Percentiles rank a stretch among this genome's conserved stretches.
These are phyloP conservation scores for Andrena camellia DNA, from an alignment of 2,888 invertebrate species.

Conservation along the genomic window DNA sequence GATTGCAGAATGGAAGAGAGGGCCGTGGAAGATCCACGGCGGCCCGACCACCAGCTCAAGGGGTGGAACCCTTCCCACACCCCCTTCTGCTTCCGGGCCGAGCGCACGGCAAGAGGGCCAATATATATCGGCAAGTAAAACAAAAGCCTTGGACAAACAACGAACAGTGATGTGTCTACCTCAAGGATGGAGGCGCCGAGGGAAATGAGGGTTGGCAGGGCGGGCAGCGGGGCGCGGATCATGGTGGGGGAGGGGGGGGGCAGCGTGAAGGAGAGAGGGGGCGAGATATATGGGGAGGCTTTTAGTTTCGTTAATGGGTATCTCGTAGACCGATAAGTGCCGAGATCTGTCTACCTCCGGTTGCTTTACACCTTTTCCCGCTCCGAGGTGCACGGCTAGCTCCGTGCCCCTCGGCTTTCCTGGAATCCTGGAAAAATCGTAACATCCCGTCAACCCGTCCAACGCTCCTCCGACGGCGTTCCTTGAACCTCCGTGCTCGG, in stretches of 20 bases:
- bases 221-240: slow-evolving; percentile 54
- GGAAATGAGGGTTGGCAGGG: slow-evolving; percentile 69
- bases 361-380: slow-evolving; percentile 83
- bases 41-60: slow-evolving; percentile 28
- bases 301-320: slow-evolving; percentile 85
- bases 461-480: not conserved
- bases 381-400: slow-evolving; percentile 51
- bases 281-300: slow-evolving; percentile 84
- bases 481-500: too few species aligned
- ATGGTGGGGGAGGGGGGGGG: slow-evolving; percentile 70
- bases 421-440: slow-evolving; percentile 58
- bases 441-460: slow-evolving; percentile 26
- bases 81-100: slow-evolving; percentile 40
- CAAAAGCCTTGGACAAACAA: slow-evolving; percentile 82
- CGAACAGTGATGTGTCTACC: slow-evolving; percentile 83
- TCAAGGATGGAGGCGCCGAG: slow-evolving; percentile 73
- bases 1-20: slow-evolving; percentile 23
- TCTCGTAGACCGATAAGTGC: slow-evolving; percentile 85
- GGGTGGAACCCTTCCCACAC: slow-evolving; percentile 39
- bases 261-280: slow-evolving; percentile 78
- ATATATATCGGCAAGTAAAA: slow-evolving; percentile 82
- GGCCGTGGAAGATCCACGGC: slow-evolving; percentile 50
- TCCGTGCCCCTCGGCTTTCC: slow-evolving; percentile 54
- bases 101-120: slow-evolving; percentile 71
- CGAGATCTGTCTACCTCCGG: slow-evolving; percentile 84